A percentile compares a stretch with the other conserved stretches of the same genome.
phyloP scores from a whole-genome alignment of 2,113 vertebrate species.

The Cynoglossus semilaevis region DNA sequence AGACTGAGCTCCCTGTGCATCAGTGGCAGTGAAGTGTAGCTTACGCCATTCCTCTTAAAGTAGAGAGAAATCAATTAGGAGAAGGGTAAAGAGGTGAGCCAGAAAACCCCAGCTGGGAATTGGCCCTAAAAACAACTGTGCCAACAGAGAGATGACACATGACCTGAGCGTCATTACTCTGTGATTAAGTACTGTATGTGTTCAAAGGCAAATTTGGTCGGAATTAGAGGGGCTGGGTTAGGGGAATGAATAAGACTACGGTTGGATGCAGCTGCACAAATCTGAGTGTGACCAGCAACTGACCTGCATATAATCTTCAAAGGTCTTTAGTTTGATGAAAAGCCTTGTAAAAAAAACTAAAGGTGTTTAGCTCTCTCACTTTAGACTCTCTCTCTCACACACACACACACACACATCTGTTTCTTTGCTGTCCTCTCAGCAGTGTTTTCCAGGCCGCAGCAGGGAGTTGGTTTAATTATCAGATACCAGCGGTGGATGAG shows the following conservation, averaged over 20 bases:
- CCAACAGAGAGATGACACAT: conserved; percentile 47
- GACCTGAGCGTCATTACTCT: conserved; percentile 45
- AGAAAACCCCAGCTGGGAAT: conserved; percentile 50
- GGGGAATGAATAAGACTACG: background rate
- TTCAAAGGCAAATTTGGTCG: conserved; percentile 33
- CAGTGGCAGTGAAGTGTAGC: too few relatives aligned
- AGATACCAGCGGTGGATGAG: conserved; percentile 73
- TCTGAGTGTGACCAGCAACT: conserved; percentile 11
- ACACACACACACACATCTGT: conserved; percentile 66
- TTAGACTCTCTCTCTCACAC: too few relatives aligned
- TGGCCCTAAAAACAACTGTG: conserved; percentile 46
- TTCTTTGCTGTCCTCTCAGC: conserved; percentile 56
- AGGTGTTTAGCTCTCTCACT: conserved; percentile 45
- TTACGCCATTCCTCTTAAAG: conserved; percentile 8
- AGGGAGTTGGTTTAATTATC: conserved; percentile 53
- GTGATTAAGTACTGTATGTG: conserved; percentile 50
- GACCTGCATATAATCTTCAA: conserved; percentile 4
- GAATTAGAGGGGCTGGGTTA: background rate
- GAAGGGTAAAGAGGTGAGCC: conserved; percentile 53
- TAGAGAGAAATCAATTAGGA: conserved; percentile 45
- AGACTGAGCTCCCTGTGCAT: too few relatives aligned
- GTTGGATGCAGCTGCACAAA: background rate
- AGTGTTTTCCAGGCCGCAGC: conserved; percentile 46
- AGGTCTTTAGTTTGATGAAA: conserved; percentile 17
- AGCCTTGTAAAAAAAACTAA: conserved; percentile 8